A percentile compares a stretch with the other conserved stretches of the same genome.
These are phyloP conservation scores for Bombus fervidus DNA, from an alignment of 1,140 invertebrate species.

Conservation along the genomic window DNA sequence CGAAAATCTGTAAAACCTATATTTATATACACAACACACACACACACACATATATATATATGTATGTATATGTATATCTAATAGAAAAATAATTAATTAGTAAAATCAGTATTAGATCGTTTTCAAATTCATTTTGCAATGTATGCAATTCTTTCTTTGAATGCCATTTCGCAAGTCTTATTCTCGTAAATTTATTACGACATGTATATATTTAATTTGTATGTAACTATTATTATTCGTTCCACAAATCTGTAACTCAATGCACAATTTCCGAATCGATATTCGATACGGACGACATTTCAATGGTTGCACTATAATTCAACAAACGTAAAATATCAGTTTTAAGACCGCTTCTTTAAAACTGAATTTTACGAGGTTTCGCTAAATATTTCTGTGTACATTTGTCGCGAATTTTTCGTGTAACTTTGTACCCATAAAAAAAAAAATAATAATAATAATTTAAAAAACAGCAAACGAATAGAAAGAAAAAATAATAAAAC, in stretches of 20 bases:
- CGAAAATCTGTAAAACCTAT: slow-evolving; percentile 1
- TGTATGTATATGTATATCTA: not conserved
- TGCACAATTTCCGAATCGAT: not conserved
- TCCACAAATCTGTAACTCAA: not conserved
- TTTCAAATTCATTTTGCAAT: not conserved
- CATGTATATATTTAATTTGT: not conserved
- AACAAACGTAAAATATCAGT: slow-evolving; percentile 55
- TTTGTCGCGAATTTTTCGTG: not conserved
- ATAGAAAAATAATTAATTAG: not conserved
- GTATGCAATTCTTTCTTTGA: not conserved
- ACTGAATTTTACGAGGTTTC: slow-evolving; percentile 56
- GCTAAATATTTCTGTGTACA: not conserved
- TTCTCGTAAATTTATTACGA: not conserved
- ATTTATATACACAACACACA: no score
- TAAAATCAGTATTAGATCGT: not conserved
- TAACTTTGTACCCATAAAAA: not conserved
- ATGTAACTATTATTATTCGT: not conserved
- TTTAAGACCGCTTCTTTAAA: slow-evolving; percentile 73
- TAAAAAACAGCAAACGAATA: not conserved
- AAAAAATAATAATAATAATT: not conserved
- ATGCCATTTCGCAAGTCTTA: not conserved
- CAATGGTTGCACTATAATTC: not conserved
- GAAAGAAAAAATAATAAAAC: not conserved
- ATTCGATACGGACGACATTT: not conserved
- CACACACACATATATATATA: no score